Conservation (phyloP, 2,113 vertebrate genomes). For the Procavia capensis region DNA sequence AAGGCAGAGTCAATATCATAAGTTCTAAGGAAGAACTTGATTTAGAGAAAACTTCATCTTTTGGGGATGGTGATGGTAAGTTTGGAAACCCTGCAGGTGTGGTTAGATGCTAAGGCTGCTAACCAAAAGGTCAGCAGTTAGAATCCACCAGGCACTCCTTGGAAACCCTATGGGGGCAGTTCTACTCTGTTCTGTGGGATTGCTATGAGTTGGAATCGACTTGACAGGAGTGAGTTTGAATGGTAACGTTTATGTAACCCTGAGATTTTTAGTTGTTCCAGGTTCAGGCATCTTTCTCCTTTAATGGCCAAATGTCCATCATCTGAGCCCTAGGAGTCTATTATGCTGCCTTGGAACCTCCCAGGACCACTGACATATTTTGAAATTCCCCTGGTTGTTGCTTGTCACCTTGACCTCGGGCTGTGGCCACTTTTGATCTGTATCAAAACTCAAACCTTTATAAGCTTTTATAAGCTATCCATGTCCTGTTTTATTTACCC, state of each 20-base stretch:
- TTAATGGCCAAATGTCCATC: not conserved
- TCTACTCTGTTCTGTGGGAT: too few species aligned
- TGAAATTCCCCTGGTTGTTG: not conserved
- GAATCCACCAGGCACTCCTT: too few species aligned
- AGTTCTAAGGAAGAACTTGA: not conserved
- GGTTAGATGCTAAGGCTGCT: too few species aligned
- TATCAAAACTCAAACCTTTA: not conserved
- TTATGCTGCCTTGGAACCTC: not conserved
- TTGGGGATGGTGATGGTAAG: not conserved
- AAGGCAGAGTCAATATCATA: not conserved
- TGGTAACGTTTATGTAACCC: not conserved
- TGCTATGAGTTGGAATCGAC: too few species aligned
- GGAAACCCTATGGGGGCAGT: too few species aligned
- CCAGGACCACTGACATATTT: not conserved
- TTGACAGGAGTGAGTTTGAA: too few species aligned
- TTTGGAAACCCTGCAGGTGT: too few species aligned
- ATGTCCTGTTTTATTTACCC: conserved; percentile 11
- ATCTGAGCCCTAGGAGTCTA: not conserved
- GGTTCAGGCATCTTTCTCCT: not conserved
- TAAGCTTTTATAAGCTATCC: not conserved
- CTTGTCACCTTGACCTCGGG: not conserved
- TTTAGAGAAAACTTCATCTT: not conserved
- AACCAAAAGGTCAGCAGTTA: too few species aligned
- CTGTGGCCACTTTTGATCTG: not conserved
- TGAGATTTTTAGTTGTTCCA: not conserved